A percentile compares a stretch with the other conserved stretches of the same genome.
Evolutionary conservation across 2,888 invertebrate species (phyloP).

Genomic region (Ceratothoa steindachneri): DNA sequence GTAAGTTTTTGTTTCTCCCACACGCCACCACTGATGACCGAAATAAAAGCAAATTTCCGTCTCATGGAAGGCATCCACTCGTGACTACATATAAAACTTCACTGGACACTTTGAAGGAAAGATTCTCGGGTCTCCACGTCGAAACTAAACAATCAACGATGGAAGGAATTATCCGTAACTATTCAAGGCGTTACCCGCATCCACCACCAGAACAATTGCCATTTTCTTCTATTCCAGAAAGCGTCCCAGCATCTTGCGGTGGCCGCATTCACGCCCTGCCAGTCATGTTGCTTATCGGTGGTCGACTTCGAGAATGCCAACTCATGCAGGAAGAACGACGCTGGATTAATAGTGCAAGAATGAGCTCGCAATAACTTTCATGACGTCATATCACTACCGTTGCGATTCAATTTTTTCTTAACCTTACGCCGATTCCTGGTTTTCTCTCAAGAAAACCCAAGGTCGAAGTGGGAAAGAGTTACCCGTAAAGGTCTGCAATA

Average conservation of each 20-base stretch:
- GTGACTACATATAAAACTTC: background rate
- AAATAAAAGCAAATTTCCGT: too few relatives aligned
- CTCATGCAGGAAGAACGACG: background rate
- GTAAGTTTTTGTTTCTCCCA: too few relatives aligned
- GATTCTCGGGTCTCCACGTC: background rate
- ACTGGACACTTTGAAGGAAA: background rate
- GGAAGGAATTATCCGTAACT: background rate
- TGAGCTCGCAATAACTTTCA: background rate
- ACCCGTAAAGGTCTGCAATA: too few relatives aligned
- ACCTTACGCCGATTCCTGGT: too few relatives aligned
- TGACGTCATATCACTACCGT: too few relatives aligned
- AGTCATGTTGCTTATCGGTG: background rate
- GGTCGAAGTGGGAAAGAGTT: too few relatives aligned
- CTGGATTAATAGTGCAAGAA: background rate
- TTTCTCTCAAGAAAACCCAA: too few relatives aligned
- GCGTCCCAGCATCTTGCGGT: conserved; percentile 10
- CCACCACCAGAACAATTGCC: background rate
- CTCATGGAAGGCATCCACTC: background rate
- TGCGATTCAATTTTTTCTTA: too few relatives aligned
- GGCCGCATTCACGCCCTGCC: background rate
- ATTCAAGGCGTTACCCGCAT: conserved; percentile 2
- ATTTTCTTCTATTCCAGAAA: background rate
- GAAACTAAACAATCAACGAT: background rate
- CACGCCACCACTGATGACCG: too few relatives aligned
- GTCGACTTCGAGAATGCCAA: background rate